phyloP scores from a whole-genome alignment of 2,888 invertebrate genomes.

The Leucophenga montana region DNA sequence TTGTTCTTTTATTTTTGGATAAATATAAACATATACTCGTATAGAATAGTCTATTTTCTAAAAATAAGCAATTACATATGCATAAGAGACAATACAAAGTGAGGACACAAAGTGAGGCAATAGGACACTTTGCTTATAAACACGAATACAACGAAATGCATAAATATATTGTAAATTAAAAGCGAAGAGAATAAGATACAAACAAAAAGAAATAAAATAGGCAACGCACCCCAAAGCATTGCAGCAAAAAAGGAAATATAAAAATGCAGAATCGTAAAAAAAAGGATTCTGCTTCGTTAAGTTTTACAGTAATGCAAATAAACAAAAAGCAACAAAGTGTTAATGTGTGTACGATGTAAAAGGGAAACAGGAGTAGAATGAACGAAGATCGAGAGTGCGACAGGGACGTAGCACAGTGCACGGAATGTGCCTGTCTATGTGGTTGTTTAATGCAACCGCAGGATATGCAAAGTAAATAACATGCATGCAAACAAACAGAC shows the following conservation, averaged over 20 bases:
- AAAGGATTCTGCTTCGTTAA: conserved; percentile 63
- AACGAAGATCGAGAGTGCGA: conserved; percentile 1
- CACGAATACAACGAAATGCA: conserved; percentile 23
- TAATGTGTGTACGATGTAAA: conserved; percentile 15
- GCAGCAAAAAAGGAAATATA: conserved; percentile 7
- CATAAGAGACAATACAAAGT: conserved; percentile 8
- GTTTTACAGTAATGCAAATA: conserved; percentile 49
- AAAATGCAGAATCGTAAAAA: conserved; percentile 46
- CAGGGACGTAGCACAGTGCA: not conserved
- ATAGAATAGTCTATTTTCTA: not conserved
- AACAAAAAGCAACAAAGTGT: conserved; percentile 23
- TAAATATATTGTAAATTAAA: conserved; percentile 10
- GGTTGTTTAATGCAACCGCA: conserved; percentile 22
- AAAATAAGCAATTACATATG: conserved; percentile 8
- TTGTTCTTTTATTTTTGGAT: not conserved
- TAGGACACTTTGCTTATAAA: conserved; percentile 4
- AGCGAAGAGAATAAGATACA: not conserved
- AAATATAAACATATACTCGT: not conserved
- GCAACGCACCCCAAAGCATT: too few relatives aligned
- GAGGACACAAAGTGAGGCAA: conserved; percentile 1
- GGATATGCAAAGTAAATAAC: conserved; percentile 25
- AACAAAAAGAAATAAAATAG: not conserved
- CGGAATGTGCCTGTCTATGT: not conserved
- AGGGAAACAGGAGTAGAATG: not conserved
- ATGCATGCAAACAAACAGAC: conserved; percentile 9